These are phyloP conservation scores for Berghia stephanieae DNA, from an alignment of 1,140 invertebrate species.

Conservation along the genomic window DNA sequence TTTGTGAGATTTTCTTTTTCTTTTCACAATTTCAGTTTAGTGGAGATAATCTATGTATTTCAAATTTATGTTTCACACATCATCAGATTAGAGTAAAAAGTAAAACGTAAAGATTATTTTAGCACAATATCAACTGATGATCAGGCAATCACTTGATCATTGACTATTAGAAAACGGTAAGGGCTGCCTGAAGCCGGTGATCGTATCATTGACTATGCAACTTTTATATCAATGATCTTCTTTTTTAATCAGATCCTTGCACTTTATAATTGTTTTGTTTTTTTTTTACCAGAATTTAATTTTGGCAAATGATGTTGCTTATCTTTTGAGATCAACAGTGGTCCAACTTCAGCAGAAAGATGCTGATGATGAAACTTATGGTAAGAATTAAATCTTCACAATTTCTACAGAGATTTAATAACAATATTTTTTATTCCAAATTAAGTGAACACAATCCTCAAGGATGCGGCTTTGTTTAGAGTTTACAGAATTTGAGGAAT, in stretches of 20 bases:
- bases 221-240: too few species aligned
- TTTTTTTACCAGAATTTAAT: slow-evolving; percentile 44
- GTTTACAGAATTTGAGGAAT: not conserved
- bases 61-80: not conserved
- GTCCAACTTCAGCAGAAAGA: slow-evolving; percentile 43
- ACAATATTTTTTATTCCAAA: not conserved
- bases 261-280: not conserved
- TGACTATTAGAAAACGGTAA: too few species aligned
- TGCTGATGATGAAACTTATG: slow-evolving; percentile 39
- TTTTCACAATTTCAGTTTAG: too few species aligned
- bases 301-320: slow-evolving; percentile 40
- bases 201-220: too few species aligned
- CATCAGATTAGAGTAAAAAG: not conserved
- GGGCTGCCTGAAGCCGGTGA: too few species aligned
- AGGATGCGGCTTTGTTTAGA: not conserved
- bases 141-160: not conserved
- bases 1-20: too few species aligned
- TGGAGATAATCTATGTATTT: too few species aligned
- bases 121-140: not conserved
- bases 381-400: slow-evolving; percentile 17
- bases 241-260: too few species aligned
- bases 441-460: not conserved
- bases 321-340: slow-evolving; percentile 41
- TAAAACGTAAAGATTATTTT: not conserved
- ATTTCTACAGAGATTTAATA: not conserved